Conservation (phyloP, 2,113 vertebrate genomes). For the Nibea coibor region DNA sequence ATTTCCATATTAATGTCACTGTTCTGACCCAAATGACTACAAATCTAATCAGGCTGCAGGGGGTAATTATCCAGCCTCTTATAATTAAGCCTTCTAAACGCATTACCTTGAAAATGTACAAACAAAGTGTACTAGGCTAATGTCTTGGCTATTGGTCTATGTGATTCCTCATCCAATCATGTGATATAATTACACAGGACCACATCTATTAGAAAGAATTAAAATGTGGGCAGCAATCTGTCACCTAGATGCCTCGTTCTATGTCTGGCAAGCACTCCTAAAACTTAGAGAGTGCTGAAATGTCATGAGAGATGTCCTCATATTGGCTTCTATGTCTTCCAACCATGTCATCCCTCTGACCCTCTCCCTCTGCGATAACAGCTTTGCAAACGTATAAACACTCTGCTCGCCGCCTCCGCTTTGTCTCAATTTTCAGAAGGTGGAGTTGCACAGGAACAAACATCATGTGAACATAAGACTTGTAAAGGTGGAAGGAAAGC, state of each 20-base stretch:
- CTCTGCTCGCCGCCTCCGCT: constrained; percentile 23
- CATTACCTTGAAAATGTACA: neutral
- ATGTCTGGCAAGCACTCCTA: neutral
- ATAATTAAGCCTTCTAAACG: constrained; percentile 8
- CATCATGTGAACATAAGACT: neutral
- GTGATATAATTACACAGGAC: neutral
- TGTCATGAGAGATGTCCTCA: constrained; percentile 7
- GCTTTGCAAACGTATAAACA: constrained; percentile 42
- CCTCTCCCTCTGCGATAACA: constrained; percentile 28
- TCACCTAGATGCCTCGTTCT: neutral
- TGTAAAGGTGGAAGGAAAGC: neutral
- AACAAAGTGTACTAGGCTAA: neutral
- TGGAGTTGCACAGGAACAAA: constrained; percentile 7
- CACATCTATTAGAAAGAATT: neutral
- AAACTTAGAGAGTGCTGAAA: neutral
- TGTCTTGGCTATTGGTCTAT: neutral
- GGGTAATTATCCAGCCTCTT: constrained; percentile 1
- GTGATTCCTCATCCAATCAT: neutral
- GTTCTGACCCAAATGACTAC: constrained; percentile 2
- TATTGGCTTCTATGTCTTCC: neutral
- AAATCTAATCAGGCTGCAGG: constrained; percentile 20
- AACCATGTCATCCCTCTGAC: constrained; percentile 9
- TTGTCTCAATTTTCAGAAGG: constrained; percentile 32
- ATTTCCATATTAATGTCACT: neutral
- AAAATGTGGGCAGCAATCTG: neutral